A percentile compares a stretch with the other conserved stretches of the same genome.
These are phyloP conservation scores for Nycticryphes semicollaris DNA, from an alignment of 2,113 vertebrate species.

Conservation along the genomic window DNA sequence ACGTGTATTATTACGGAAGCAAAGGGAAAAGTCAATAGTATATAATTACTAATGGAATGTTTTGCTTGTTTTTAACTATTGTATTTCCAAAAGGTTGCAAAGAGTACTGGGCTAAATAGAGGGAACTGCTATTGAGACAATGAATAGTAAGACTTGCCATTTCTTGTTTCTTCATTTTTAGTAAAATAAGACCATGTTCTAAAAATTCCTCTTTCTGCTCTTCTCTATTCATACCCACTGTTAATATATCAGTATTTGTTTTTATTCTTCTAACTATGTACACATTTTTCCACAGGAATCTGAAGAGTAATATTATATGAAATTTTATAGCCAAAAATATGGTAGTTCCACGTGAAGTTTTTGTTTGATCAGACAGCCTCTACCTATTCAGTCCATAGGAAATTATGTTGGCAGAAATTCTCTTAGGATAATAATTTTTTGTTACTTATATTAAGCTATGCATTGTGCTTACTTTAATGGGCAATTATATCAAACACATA, in stretches of 20 bases:
- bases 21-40: not conserved
- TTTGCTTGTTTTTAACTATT: not conserved
- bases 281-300: not conserved
- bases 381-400: not conserved
- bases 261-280: accelerated
- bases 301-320: not conserved
- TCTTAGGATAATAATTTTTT: not conserved
- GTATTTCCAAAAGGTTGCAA: not conserved
- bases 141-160: not conserved
- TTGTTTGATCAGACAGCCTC: not conserved
- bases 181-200: not conserved
- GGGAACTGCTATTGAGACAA: not conserved
- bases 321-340: not conserved
- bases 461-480: conserved; percentile 18
- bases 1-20: not conserved
- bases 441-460: conserved; percentile 25
- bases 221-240: not conserved
- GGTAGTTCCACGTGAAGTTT: not conserved
- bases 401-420: not conserved
- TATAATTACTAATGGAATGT: not conserved
- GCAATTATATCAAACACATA: conserved; percentile 51
- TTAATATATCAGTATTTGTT: not conserved
- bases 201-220: not conserved
- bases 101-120: not conserved
- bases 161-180: not conserved